Percentiles rank a stretch among this genome's conserved stretches.
Conservation (phyloP, 2,888 invertebrate genomes). For the Ellobium chinense region DNA sequence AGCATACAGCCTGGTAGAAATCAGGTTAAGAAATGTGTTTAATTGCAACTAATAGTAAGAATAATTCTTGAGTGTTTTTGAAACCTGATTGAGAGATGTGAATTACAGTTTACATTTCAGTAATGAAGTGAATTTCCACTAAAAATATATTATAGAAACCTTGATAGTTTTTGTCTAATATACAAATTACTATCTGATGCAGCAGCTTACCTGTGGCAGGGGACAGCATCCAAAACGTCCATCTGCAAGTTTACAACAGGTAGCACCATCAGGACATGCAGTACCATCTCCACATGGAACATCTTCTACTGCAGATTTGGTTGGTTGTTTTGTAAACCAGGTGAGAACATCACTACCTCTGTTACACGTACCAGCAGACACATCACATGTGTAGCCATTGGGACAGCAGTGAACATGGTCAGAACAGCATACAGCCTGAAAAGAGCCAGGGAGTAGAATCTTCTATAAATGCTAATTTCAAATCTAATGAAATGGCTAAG, state of each 20-base stretch:
- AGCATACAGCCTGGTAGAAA: slow-evolving; percentile 69
- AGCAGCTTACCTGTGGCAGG: slow-evolving; percentile 63
- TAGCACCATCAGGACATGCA: slow-evolving; percentile 61
- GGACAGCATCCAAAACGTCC: slow-evolving; percentile 76
- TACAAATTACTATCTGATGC: no score
- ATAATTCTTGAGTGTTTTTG: no score
- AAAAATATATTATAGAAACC: no score
- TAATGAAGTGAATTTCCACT: no score
- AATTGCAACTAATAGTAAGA: no score
- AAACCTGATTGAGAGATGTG: no score
- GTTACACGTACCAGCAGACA: neutral
- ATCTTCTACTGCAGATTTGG: neutral
- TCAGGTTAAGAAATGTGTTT: no score
- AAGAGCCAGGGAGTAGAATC: no score
- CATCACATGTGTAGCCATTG: slow-evolving; percentile 23
- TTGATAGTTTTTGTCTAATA: no score
- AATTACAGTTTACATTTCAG: no score
- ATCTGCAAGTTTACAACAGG: slow-evolving; percentile 63
- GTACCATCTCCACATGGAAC: neutral
- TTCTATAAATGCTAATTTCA: no score
- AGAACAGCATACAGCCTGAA: slow-evolving; percentile 26
- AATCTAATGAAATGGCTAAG: no score
- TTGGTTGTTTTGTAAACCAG: slow-evolving; percentile 26
- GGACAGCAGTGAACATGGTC: slow-evolving; percentile 54
- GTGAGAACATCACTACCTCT: slow-evolving; percentile 6